Conservation (phyloP, 2,797 vertebrate genomes). For the Cuculus canorus region DNA sequence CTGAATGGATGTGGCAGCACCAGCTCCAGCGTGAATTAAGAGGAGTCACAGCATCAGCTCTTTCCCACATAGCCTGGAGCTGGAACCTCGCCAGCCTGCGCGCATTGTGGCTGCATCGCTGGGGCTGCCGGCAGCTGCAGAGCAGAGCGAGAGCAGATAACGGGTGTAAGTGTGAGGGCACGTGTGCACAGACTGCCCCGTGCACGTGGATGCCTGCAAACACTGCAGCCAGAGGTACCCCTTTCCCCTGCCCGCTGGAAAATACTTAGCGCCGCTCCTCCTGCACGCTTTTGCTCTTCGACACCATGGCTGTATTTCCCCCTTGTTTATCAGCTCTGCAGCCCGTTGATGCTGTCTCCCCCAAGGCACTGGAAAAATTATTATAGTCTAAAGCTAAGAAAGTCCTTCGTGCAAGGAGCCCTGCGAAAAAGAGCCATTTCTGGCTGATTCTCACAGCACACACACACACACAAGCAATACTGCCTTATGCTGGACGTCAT, state of each 20-base stretch:
- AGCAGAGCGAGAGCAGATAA: not conserved
- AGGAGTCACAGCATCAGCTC: not conserved
- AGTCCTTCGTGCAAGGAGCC: not conserved
- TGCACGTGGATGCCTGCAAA: rapidly evolving
- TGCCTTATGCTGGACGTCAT: not conserved
- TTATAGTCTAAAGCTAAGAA: not conserved
- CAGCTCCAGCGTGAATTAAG: not conserved
- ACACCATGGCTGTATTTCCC: not conserved
- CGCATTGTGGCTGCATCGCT: not conserved
- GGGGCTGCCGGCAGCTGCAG: too few relatives aligned
- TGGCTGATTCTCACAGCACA: not conserved
- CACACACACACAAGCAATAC: rapidly evolving
- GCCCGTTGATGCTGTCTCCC: not conserved
- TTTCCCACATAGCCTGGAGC: not conserved
- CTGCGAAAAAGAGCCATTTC: not conserved
- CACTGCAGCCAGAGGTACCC: too few relatives aligned
- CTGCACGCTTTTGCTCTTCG: not conserved
- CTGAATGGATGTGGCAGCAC: not conserved
- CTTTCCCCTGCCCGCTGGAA: not conserved
- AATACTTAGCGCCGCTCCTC: not conserved
- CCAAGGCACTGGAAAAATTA: not conserved
- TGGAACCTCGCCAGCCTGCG: not conserved
- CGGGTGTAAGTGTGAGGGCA: rapidly evolving
- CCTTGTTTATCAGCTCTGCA: not conserved
- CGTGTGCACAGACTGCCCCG: rapidly evolving